phyloP scores from a whole-genome alignment of 2,888 invertebrate genomes.

The Lithophane leautieri region DNA sequence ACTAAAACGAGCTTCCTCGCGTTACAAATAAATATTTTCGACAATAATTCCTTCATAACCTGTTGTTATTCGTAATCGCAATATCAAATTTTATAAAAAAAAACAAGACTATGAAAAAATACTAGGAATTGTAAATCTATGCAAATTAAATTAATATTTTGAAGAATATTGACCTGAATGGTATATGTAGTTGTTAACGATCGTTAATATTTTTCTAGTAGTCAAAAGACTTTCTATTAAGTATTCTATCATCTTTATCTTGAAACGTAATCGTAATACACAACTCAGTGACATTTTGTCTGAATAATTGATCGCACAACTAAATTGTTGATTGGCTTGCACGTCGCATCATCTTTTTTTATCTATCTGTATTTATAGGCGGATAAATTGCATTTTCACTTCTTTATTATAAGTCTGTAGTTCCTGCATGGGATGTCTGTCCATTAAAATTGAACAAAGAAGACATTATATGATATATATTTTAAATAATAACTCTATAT shows the following conservation, averaged over 20 bases:
- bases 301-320: conserved; percentile 47
- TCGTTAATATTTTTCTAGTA: conserved; percentile 67
- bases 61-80: conserved; percentile 69
- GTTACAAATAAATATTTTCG: conserved; percentile 71
- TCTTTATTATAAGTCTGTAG: conserved; percentile 7
- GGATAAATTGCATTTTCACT: conserved; percentile 49
- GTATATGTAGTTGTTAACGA: conserved; percentile 51
- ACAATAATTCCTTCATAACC: conserved; percentile 76
- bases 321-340: conserved; percentile 40
- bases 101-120: conserved; percentile 47
- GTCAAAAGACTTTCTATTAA: conserved; percentile 38
- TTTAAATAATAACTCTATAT: background rate
- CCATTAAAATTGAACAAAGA: conserved; percentile 16
- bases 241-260: conserved; percentile 46
- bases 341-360: conserved; percentile 32
- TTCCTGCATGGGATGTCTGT: conserved; percentile 22
- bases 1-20: conserved; percentile 70
- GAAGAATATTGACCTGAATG: conserved; percentile 57
- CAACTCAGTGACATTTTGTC: conserved; percentile 23
- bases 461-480: background rate
- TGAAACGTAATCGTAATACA: conserved; percentile 30
- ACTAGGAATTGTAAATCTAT: conserved; percentile 54
- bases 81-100: conserved; percentile 73
- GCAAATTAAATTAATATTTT: conserved; percentile 67
- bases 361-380: conserved; percentile 7